phyloP scores from a whole-genome alignment of 2,888 invertebrate genomes.

The Teleiodes luculella region DNA sequence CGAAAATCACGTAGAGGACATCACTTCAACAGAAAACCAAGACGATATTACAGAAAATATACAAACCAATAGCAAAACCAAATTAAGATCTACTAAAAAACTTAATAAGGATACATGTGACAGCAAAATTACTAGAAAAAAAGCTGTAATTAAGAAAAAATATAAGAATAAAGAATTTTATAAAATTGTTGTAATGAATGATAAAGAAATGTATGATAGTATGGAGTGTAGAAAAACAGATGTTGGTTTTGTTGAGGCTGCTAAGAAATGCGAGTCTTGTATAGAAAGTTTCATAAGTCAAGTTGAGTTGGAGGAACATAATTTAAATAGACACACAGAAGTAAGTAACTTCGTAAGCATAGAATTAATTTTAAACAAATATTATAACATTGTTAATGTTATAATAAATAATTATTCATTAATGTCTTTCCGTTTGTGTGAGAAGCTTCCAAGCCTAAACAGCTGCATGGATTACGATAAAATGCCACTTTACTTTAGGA shows the following conservation, averaged over 20 bases:
- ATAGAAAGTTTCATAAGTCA: constrained; percentile 33
- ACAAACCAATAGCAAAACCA: background rate
- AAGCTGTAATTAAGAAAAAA: constrained; percentile 21
- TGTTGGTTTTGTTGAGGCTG: constrained; percentile 24
- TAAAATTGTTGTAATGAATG: background rate
- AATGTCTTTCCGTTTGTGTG: too few relatives aligned
- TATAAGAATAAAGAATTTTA: constrained; percentile 17
- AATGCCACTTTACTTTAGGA: too few relatives aligned
- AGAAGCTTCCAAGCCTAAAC: too few relatives aligned
- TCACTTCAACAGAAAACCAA: background rate
- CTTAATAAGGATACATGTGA: constrained; percentile 11
- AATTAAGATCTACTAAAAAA: background rate
- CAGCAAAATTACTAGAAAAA: constrained; percentile 8
- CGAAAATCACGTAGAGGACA: background rate
- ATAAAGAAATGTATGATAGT: background rate
- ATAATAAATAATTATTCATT: too few relatives aligned
- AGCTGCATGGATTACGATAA: too few relatives aligned
- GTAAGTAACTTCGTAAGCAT: too few relatives aligned
- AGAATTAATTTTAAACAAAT: too few relatives aligned
- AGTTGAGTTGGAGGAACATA: constrained; percentile 36
- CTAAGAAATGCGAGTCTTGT: constrained; percentile 48
- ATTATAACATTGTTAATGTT: too few relatives aligned
- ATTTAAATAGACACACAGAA: constrained; percentile 35
- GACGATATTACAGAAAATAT: background rate
- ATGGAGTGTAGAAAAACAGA: background rate